Evolutionary conservation across 2,888 invertebrate species (phyloP).

Genomic region (Himalopsyche japonica): DNA sequence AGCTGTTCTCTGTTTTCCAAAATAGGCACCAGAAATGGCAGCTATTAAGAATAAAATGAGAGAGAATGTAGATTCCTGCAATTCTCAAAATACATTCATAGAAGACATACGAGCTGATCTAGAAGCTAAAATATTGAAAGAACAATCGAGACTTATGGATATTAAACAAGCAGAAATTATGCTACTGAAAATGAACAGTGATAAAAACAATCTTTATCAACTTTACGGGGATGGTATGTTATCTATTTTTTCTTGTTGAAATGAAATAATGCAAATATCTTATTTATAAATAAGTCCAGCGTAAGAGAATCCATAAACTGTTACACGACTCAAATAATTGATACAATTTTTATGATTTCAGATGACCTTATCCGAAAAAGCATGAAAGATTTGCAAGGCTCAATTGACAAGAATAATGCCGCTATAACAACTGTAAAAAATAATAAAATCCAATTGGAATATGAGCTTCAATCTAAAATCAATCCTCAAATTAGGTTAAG

Average conservation of each 20-base stretch:
- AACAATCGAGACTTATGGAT: slow-evolving; percentile 57
- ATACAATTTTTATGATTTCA: slow-evolving; percentile 44
- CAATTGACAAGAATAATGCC: slow-evolving; percentile 49
- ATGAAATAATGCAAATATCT: no score
- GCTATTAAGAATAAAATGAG: slow-evolving; percentile 43
- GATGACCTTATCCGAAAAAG: slow-evolving; percentile 51
- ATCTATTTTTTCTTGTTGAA: no score
- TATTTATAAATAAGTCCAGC: no score
- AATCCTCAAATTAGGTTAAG: slow-evolving; percentile 49
- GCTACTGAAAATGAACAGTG: slow-evolving; percentile 58
- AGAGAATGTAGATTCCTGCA: slow-evolving; percentile 44
- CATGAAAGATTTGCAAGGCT: slow-evolving; percentile 49
- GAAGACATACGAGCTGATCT: slow-evolving; percentile 51
- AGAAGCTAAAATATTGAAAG: slow-evolving; percentile 54
- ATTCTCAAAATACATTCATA: slow-evolving; percentile 49
- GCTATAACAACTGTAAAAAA: slow-evolving; percentile 52
- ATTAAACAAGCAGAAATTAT: slow-evolving; percentile 54
- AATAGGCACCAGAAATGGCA: slow-evolving; percentile 11
- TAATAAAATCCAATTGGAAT: slow-evolving; percentile 51
- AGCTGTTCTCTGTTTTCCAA: not conserved
- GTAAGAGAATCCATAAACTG: no score
- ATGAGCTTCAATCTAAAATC: slow-evolving; percentile 51
- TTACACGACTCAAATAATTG: not conserved
- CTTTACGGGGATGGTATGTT: slow-evolving; percentile 58
- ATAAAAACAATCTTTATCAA: slow-evolving; percentile 52